Evolutionary conservation across 2,888 invertebrate species (phyloP), one percentile per base, ranked within the genome.

Genomic region (Metellina segmentata): DNA sequence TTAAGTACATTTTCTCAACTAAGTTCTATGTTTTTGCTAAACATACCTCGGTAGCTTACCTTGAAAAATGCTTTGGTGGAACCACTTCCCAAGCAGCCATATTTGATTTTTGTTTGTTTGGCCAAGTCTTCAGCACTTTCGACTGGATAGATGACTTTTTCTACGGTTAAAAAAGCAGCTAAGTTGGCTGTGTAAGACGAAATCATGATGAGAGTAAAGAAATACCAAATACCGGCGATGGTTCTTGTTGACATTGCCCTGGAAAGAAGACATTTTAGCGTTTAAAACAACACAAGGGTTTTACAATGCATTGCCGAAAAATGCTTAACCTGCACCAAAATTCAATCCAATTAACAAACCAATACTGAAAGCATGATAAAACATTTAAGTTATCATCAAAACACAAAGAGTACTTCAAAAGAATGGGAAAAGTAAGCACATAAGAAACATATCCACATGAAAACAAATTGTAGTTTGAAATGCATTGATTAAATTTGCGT

Each of bases 61-160:
- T 98, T 96, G 95, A 99, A 99, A 95, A 99, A 99, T 9, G 97
- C 97, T 78, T 97, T 97, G 0, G 99, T 99, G 0, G 99, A 98
- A 81, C 99, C 99, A 74, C 98, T 98, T 93, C 96, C 96, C 16
- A 98, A 95, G 7, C 98, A 97, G 0, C 99, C 99, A 95, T 99
- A 99, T 95, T 98, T 98, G 94, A 99, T 99, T 95, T 98, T 98
- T 0, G 98, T 98, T 95, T 99, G 99, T 94, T 98, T 98, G 20
- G 98, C 98, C 83, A 99, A 96, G 95, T 99, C 99, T 94, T 99
- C 98, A 0, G 98, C 98, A 94, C 97, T 98, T 95, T 98, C 98
- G 90, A 99, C 98, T 0, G 99, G 98, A n/a, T 97, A 95, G 11
- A 94, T 94, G 94, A 95, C 95, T 92, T 95, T 96, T 94, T 98